phyloP scores from a whole-genome alignment of 2,113 vertebrate genomes.

The Ciconia boyciana region DNA sequence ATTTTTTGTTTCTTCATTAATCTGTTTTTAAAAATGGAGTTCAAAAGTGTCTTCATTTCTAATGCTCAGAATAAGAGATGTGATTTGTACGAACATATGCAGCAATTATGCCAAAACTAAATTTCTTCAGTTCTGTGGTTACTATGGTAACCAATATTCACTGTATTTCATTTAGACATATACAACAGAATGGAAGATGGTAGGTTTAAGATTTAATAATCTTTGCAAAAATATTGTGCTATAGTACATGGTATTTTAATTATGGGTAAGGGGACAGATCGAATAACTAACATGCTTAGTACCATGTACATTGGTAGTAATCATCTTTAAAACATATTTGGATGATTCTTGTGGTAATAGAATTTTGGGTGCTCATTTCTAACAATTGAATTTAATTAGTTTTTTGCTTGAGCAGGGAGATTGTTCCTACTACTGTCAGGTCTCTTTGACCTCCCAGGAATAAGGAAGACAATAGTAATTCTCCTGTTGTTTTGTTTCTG shows the following conservation, averaged over 20 bases:
- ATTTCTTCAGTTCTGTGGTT: constrained; percentile 61
- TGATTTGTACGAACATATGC: constrained; percentile 63
- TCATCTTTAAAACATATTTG: not conserved
- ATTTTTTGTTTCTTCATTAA: constrained; percentile 31
- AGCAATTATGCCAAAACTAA: constrained; percentile 64
- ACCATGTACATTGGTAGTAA: not conserved
- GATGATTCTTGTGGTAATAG: not conserved
- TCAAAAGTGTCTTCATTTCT: constrained; percentile 37
- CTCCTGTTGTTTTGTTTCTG: not conserved
- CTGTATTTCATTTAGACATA: constrained; percentile 56
- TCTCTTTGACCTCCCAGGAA: not conserved
- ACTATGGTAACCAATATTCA: constrained; percentile 59
- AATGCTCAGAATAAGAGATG: constrained; percentile 44
- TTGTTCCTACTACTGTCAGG: not conserved
- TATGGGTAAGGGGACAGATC: not conserved
- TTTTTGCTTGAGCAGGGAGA: not conserved
- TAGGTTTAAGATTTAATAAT: constrained; percentile 34
- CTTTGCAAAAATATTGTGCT: constrained; percentile 20
- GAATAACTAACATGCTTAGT: constrained; percentile 3
- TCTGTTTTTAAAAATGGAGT: constrained; percentile 30
- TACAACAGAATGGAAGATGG: constrained; percentile 14
- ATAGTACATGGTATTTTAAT: constrained; percentile 19
- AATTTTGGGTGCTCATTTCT: not conserved
- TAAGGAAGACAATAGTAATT: not conserved
- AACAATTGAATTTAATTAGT: not conserved